Evolutionary conservation across 2,113 vertebrate genomes (phyloP).

Genomic region (Alexandromys fortis): DNA sequence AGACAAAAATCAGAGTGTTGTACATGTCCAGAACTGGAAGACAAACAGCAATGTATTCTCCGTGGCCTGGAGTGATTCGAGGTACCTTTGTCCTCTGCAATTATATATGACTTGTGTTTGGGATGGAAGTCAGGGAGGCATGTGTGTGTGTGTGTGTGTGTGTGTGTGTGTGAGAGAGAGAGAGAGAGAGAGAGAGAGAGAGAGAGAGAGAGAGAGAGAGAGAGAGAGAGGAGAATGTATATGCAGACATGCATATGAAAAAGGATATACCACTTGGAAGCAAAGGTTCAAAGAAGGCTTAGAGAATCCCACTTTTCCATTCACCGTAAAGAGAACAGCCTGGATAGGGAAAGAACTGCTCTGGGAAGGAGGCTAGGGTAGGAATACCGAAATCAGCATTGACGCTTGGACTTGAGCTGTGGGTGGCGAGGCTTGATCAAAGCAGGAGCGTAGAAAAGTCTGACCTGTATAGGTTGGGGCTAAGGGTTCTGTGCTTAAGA

Average conservation of each 20-base stretch:
- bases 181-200: not conserved
- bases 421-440: not conserved
- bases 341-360: not conserved
- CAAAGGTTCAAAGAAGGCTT: not conserved
- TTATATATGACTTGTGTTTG: not conserved
- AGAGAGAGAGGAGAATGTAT: not conserved
- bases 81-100: not conserved
- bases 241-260: not conserved
- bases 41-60: not conserved
- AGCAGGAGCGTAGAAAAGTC: not conserved
- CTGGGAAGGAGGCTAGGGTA: not conserved
- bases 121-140: not conserved
- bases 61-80: not conserved
- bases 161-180: not conserved
- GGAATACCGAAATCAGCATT: not conserved
- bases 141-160: not conserved
- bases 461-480: not conserved
- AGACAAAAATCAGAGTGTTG: not conserved
- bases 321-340: not conserved
- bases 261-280: not conserved
- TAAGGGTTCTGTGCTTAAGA: not conserved
- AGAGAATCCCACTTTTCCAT: not conserved
- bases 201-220: not conserved
- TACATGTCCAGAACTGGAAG: not conserved
- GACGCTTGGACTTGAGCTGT: not conserved